Conservation (phyloP, 2,888 invertebrate genomes). For the Drosophila kambysellisi region DNA sequence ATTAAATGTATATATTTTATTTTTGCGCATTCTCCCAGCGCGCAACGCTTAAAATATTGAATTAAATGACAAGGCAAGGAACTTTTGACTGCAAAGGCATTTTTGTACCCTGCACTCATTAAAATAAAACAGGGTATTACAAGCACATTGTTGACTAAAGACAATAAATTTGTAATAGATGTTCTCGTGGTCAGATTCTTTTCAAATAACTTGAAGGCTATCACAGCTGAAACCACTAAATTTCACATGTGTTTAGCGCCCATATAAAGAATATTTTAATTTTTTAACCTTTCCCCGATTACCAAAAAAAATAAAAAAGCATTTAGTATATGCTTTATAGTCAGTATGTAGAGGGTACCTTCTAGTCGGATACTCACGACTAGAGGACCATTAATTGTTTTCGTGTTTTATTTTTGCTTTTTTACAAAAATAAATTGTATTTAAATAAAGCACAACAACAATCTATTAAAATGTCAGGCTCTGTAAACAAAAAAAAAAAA, state of each 20-base stretch:
- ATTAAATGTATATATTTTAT: conserved; percentile 50
- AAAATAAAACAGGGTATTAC: not conserved
- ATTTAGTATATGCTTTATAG: not conserved
- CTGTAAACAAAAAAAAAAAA: not conserved
- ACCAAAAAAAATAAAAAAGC: not conserved
- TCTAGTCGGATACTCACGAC: not conserved
- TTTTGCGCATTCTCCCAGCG: conserved; percentile 40
- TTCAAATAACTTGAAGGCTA: not conserved
- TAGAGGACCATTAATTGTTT: not conserved
- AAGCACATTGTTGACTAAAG: not conserved
- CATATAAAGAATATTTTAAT: not conserved
- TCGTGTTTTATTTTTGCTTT: not conserved
- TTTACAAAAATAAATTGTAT: not conserved
- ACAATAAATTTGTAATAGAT: not conserved
- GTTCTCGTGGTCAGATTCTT: not conserved
- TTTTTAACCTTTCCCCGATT: not conserved
- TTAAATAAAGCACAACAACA: not conserved
- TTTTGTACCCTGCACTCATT: conserved; percentile 1
- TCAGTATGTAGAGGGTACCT: not conserved
- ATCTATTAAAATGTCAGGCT: conserved; percentile 2
- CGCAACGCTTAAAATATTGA: conserved; percentile 60
- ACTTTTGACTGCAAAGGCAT: conserved; percentile 36
- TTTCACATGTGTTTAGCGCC: not conserved
- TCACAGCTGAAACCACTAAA: not conserved
- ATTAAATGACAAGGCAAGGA: conserved; percentile 60